Evolutionary conservation across 2,888 invertebrate species (phyloP).

Genomic region (Agrochola macilenta): DNA sequence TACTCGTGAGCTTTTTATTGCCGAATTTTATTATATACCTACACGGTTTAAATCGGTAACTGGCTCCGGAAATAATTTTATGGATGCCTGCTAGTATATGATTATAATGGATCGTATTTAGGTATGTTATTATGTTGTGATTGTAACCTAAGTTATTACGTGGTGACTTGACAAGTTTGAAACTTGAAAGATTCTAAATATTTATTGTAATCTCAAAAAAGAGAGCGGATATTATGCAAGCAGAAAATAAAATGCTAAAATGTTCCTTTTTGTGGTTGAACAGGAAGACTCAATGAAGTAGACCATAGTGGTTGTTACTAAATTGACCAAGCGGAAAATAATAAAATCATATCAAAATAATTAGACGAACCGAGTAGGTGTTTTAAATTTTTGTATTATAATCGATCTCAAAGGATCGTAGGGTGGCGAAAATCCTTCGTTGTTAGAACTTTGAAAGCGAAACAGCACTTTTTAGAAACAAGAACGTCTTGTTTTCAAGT

Average conservation of each 20-base stretch:
- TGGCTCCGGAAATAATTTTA: conserved; percentile 44
- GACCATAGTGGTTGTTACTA: background rate
- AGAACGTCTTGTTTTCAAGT: background rate
- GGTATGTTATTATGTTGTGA: background rate
- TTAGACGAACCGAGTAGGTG: background rate
- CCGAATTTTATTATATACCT: conserved; percentile 67
- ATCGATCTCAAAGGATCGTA: background rate
- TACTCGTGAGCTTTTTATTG: conserved; percentile 80
- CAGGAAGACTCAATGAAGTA: background rate
- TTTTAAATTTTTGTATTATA: background rate
- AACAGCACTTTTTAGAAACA: background rate
- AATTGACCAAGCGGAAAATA: too few species aligned
- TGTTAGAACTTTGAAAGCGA: background rate
- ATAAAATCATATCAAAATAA: background rate
- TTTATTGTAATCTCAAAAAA: background rate
- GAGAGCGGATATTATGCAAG: background rate
- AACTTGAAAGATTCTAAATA: background rate
- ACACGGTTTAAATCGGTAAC: conserved; percentile 65
- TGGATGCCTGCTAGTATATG: conserved; percentile 14
- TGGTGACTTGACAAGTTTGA: background rate
- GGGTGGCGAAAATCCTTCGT: background rate
- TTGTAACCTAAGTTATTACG: background rate
- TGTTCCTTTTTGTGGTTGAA: background rate
- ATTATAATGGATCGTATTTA: background rate
- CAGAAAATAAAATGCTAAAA: background rate